phyloP scores from a whole-genome alignment of 2,888 invertebrate genomes.

The Perizoma affinitatum region DNA sequence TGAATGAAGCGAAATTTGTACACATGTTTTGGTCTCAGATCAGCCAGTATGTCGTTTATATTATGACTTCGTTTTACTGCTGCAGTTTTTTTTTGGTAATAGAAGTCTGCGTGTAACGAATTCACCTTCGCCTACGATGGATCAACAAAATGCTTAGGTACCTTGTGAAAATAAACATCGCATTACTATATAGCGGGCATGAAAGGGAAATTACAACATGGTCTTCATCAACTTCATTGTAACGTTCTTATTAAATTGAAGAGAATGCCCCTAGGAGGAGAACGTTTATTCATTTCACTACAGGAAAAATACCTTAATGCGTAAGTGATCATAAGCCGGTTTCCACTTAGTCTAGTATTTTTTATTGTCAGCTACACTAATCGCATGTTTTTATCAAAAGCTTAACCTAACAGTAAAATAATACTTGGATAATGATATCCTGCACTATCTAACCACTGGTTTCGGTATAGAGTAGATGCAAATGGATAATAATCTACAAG shows the following conservation, averaged over 20 bases:
- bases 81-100: not conserved
- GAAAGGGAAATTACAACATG: constrained; percentile 41
- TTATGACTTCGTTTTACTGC: not conserved
- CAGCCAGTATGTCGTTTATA: not conserved
- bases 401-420: constrained; percentile 17
- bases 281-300: constrained; percentile 46
- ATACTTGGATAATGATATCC: not conserved
- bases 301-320: constrained; percentile 40
- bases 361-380: constrained; percentile 54
- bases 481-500: no score
- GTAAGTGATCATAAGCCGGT: constrained; percentile 81
- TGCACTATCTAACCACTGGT: not conserved
- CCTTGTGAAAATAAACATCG: not conserved
- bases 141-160: no score
- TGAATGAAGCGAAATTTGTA: constrained; percentile 41
- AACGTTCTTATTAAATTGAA: constrained; percentile 1
- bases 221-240: constrained; percentile 1
- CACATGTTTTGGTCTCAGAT: constrained; percentile 32
- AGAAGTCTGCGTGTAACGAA: not conserved
- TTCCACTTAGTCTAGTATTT: constrained; percentile 56
- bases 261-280: constrained; percentile 35
- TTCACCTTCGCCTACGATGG: not conserved
- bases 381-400: constrained; percentile 48
- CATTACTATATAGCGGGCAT: constrained; percentile 41
- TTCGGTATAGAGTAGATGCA: not conserved